Conservation (phyloP, 2,888 invertebrate species). For the Tipula unca region DNA sequence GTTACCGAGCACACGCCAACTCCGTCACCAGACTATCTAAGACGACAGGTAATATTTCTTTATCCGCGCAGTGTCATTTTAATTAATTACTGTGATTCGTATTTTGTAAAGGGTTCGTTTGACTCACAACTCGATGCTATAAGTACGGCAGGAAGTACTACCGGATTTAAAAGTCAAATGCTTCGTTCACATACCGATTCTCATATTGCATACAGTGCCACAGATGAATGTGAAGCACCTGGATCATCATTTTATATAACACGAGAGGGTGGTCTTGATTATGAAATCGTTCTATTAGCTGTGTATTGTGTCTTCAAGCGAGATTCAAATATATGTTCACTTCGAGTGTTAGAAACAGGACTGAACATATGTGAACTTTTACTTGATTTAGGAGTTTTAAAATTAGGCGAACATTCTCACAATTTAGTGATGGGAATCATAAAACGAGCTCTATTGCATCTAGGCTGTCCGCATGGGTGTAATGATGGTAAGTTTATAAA, state of each 20-base stretch:
- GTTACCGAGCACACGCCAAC: conserved; percentile 94
- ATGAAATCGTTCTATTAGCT: conserved; percentile 73
- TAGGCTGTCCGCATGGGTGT: conserved; percentile 95
- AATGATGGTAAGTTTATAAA: conserved; percentile 53
- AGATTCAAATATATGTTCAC: conserved; percentile 73
- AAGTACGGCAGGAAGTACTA: conserved; percentile 36
- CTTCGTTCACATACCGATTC: conserved; percentile 86
- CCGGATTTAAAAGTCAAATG: conserved; percentile 49
- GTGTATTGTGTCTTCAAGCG: conserved; percentile 79
- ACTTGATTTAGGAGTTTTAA: conserved; percentile 80
- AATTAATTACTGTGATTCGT: background rate
- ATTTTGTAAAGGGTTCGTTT: conserved; percentile 58
- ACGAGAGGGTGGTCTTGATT: conserved; percentile 88
- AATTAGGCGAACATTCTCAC: conserved; percentile 43
- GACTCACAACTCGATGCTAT: conserved; percentile 69
- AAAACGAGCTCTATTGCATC: conserved; percentile 55
- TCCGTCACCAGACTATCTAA: conserved; percentile 79
- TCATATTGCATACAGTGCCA: conserved; percentile 78
- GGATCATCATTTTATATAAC: conserved; percentile 89
- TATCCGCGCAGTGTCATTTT: too few relatives aligned
- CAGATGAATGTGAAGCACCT: conserved; percentile 80
- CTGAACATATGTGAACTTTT: conserved; percentile 86
- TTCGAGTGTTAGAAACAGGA: conserved; percentile 87
- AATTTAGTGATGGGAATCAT: conserved; percentile 42
- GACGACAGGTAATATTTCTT: conserved; percentile 61